Conservation (phyloP, 2,888 invertebrate species). For the Autographa gamma region DNA sequence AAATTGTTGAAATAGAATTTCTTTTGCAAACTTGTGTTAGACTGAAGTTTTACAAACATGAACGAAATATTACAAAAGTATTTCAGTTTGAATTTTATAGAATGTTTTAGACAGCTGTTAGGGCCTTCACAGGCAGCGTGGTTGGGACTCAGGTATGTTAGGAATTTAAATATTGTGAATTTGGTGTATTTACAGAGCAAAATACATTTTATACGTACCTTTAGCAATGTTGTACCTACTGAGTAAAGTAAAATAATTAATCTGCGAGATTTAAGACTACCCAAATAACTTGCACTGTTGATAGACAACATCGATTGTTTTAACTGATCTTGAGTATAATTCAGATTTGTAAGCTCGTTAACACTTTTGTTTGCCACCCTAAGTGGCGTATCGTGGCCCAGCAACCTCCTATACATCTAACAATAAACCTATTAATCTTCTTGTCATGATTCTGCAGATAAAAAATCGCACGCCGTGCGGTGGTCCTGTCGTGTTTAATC, state of each 20-base stretch:
- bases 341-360: neutral
- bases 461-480: conserved; percentile 44
- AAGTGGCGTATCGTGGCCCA: conserved; percentile 23
- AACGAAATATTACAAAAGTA: conserved; percentile 52
- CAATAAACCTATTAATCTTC: conserved; percentile 51
- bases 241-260: neutral
- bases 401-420: conserved; percentile 27
- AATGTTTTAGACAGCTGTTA: conserved; percentile 31
- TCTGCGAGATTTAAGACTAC: neutral
- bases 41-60: conserved; percentile 34
- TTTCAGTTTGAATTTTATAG: conserved; percentile 33
- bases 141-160: neutral
- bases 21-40: conserved; percentile 31
- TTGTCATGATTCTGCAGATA: conserved; percentile 49
- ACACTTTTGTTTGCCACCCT: neutral
- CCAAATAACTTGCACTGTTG: neutral
- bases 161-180: neutral
- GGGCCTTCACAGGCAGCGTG: conserved; percentile 15
- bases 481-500: conserved; percentile 53
- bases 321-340: neutral
- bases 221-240: too few species aligned
- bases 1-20: conserved; percentile 21
- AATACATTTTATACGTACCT: too few species aligned
- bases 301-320: neutral
- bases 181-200: too few species aligned